Evolutionary conservation across 2,888 invertebrate species (phyloP).

Genomic region (Cephalotes varians): DNA sequence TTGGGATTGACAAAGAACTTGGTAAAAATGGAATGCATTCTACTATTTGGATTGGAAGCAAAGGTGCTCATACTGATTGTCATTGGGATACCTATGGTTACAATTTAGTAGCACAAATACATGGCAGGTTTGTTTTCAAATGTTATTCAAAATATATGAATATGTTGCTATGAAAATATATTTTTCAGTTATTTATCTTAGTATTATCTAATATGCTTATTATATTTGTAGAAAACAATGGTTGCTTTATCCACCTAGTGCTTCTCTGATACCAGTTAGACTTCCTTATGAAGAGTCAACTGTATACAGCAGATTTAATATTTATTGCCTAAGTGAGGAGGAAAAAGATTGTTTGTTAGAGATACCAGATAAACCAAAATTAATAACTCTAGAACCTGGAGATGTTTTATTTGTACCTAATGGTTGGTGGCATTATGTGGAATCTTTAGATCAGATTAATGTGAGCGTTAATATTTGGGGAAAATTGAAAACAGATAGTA

Average conservation of each 20-base stretch:
- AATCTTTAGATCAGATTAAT: slow-evolving; percentile 87
- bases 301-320: slow-evolving; percentile 94
- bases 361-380: slow-evolving; percentile 85
- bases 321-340: slow-evolving; percentile 89
- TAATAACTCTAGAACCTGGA: slow-evolving; percentile 92
- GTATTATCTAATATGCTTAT: not conserved
- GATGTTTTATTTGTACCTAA: slow-evolving; percentile 95
- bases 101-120: slow-evolving; percentile 95
- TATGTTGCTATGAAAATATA: too few relatives aligned
- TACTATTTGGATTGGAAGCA: slow-evolving; percentile 95
- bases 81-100: slow-evolving; percentile 98
- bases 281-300: slow-evolving; percentile 99
- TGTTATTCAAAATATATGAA: not conserved
- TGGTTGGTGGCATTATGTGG: slow-evolving; percentile 99
- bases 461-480: slow-evolving; percentile 92
- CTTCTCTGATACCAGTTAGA: slow-evolving; percentile 91
- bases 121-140: slow-evolving; percentile 90
- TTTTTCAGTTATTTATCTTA: not conserved
- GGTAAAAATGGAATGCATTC: slow-evolving; percentile 88
- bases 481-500: slow-evolving; percentile 88
- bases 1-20: slow-evolving; percentile 90
- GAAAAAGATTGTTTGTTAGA: slow-evolving; percentile 86
- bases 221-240: slow-evolving; percentile 90
- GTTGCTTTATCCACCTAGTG: slow-evolving; percentile 95
- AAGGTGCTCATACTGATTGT: slow-evolving; percentile 96